Conservation (phyloP, 2,888 invertebrate species). For the Octodonta nipae region DNA sequence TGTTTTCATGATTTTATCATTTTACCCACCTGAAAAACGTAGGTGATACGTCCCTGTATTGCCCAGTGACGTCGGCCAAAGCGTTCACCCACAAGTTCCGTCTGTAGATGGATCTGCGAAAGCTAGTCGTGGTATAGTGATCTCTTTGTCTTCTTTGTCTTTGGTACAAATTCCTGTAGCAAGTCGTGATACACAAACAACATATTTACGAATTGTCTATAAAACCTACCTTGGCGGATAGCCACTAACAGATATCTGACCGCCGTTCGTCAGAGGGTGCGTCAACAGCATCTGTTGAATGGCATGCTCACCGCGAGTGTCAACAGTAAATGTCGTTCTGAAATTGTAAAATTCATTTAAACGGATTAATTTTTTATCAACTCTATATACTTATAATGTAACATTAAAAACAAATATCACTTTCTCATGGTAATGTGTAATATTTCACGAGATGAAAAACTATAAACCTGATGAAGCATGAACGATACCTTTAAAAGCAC, state of each 20-base stretch:
- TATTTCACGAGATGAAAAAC: no score
- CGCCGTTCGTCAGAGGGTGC: conserved; percentile 29
- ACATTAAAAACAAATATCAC: not conserved
- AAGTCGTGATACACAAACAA: no score
- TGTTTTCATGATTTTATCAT: not conserved
- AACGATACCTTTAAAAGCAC: no score
- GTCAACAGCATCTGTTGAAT: conserved; percentile 45
- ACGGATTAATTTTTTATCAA: conserved; percentile 4
- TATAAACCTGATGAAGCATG: no score
- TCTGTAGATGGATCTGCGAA: conserved; percentile 60
- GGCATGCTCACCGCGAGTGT: conserved; percentile 45
- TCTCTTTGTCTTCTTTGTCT: conserved; percentile 18
- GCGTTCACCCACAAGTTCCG: conserved; percentile 63
- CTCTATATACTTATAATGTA: not conserved
- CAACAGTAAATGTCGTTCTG: conserved; percentile 58
- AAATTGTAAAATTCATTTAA: no score
- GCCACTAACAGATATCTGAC: conserved; percentile 21
- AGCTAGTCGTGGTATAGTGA: conserved; percentile 32
- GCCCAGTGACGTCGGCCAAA: conserved; percentile 54
- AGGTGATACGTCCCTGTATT: conserved; percentile 60
- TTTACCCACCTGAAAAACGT: conserved; percentile 54
- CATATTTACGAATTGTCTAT: no score
- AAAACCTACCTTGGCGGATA: no score
- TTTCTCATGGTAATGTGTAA: not conserved
- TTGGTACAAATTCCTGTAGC: conserved; percentile 9